Evolutionary conservation across 2,113 vertebrate species (phyloP).

Genomic region (Antennarius striatus): DNA sequence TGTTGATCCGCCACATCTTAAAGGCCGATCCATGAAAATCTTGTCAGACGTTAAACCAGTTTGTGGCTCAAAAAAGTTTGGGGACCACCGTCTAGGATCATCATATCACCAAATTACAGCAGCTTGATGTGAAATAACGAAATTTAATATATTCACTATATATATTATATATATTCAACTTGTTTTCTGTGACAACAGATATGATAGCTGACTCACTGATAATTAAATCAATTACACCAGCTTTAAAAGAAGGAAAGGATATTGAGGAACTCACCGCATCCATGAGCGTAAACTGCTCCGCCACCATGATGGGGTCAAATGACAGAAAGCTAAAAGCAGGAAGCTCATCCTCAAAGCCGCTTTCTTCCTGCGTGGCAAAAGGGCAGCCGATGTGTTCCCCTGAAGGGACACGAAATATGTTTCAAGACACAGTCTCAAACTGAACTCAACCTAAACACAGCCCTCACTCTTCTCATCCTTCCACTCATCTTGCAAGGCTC

Average conservation of each 20-base stretch:
- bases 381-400: conserved; percentile 83
- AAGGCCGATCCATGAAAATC: too few relatives aligned
- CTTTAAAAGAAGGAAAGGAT: neutral
- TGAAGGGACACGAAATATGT: conserved; percentile 33
- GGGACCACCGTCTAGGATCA: too few relatives aligned
- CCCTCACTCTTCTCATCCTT: conserved; percentile 1
- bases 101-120: neutral
- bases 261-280: conserved; percentile 86
- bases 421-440: neutral
- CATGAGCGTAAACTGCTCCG: conserved; percentile 97
- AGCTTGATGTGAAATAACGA: neutral
- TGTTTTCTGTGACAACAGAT: too few relatives aligned
- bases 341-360: conserved; percentile 84
- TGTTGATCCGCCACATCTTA: too few relatives aligned
- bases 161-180: neutral
- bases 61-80: too few relatives aligned
- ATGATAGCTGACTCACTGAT: too few relatives aligned
- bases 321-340: conserved; percentile 84
- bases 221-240: too few relatives aligned
- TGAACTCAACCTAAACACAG: neutral
- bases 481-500: neutral
- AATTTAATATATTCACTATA: neutral
- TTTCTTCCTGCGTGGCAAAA: conserved; percentile 85
- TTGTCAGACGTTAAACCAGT: too few relatives aligned
- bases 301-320: conserved; percentile 92